These are phyloP conservation scores for Yponomeuta cagnagella DNA, from an alignment of 2,888 invertebrate genomes.

Conservation along the genomic window DNA sequence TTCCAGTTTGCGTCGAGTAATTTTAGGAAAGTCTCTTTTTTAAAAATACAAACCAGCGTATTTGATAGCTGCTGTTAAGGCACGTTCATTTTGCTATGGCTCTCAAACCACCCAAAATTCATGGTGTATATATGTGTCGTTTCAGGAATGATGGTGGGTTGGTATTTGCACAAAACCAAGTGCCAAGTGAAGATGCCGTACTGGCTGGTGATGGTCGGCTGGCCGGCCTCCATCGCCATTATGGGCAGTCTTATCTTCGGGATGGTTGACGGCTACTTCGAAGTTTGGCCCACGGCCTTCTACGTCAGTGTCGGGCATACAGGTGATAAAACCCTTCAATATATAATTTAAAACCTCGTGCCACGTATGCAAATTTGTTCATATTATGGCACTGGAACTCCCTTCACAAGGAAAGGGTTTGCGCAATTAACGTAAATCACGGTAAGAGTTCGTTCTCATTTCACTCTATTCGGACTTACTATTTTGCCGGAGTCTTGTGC, in stretches of 20 bases:
- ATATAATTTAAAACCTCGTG: not conserved
- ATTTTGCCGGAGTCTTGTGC: not conserved
- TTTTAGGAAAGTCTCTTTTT: not conserved
- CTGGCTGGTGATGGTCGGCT: conserved; percentile 73
- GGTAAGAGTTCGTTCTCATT: not conserved
- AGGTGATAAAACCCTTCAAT: conserved; percentile 44
- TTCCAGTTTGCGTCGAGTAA: not conserved
- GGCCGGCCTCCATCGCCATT: conserved; percentile 76
- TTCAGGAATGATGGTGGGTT: conserved; percentile 82
- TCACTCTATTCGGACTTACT: not conserved
- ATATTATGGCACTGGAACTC: conserved; percentile 1
- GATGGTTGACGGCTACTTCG: conserved; percentile 79
- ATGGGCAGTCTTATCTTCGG: conserved; percentile 80
- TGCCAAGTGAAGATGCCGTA: conserved; percentile 77
- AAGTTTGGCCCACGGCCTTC: conserved; percentile 80
- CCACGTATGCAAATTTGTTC: conserved; percentile 20
- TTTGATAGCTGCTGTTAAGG: too few species aligned
- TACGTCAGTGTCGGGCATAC: conserved; percentile 85
- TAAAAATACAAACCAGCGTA: not conserved
- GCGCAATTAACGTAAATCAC: not conserved
- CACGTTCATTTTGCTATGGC: too few species aligned
- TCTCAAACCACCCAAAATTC: not conserved
- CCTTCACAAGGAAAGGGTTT: not conserved
- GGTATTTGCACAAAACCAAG: conserved; percentile 81
- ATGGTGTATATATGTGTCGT: not conserved